Evolutionary conservation across 2,797 vertebrate genomes (phyloP), one percentile per base, ranked within the genome.

Genomic region (Myotis pilosus): DNA sequence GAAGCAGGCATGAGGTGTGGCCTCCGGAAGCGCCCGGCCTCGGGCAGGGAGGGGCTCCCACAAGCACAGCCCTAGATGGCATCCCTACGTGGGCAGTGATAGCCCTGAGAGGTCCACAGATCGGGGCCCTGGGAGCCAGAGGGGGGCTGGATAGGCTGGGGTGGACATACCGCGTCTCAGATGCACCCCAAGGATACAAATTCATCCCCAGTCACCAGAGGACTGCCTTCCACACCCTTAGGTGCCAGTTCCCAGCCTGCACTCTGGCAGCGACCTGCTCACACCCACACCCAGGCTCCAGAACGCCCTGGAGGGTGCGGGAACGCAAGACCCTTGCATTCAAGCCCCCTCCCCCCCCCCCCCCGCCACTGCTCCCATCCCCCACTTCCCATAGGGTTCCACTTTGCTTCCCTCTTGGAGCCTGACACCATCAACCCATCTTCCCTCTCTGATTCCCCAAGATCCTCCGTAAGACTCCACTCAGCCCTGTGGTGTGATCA

Each of bases 341-440:
- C 28, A 30, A 60, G 57, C 57, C 51, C 49, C 49, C n/a, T n/a
- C 3, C 55, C 7, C 22, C 2, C 2, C 8, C 38, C 5, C 16
- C 5, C 11, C 22, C 81, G 49, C 25, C 15, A 1, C 12, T 8
- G 5, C 47, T 22, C 60, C 19, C 22, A 5, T 13, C 16, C 22
- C 16, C 16, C 0, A 8, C 5, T 0, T 3, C 1, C 38, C 12
- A 13, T 41, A 11, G 15, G 60, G 60, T 41, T 75, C 55, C 28
- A 3, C 19, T n/a, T 19, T 1, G 15, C 13, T 33, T 51, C 49
- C 25, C 2, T 38, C 38, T 16, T 12, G 19, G 11, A 83, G 2
- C 74, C 47, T 72, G 15, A 16, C 1, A 16, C 41, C 38, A 25
- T 33, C 12, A 9, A 16, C 19, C 3, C 12, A 25, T 22, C 80